Conservation (phyloP, 2,113 vertebrate genomes). For the Elephantulus edwardii region DNA sequence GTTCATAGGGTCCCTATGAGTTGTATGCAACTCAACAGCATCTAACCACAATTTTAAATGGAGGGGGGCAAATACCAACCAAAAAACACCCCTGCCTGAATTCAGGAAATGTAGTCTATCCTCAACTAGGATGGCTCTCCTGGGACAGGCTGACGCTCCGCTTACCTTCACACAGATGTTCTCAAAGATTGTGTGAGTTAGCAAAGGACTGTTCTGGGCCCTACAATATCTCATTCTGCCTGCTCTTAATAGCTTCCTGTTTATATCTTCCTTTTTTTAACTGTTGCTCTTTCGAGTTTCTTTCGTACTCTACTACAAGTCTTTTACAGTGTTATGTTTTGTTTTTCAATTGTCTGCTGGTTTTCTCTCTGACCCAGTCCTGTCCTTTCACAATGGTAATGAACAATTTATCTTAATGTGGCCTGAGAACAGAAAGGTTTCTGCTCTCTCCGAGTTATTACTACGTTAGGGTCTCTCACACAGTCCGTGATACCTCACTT, state of each 20-base stretch:
- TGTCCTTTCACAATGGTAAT: not conserved
- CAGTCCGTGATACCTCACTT: not conserved
- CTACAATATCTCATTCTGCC: not conserved
- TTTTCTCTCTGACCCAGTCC: not conserved
- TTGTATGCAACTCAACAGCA: no score
- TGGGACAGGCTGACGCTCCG: not conserved
- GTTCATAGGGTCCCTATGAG: no score
- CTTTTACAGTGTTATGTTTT: not conserved
- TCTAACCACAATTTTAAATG: no score
- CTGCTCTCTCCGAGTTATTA: not conserved
- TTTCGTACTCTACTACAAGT: not conserved
- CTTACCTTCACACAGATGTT: not conserved
- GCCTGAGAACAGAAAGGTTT: no score
- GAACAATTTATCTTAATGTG: no score
- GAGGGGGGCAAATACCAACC: no score
- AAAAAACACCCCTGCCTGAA: not conserved
- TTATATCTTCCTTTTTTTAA: not conserved
- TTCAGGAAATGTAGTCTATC: not conserved
- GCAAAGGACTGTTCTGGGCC: not conserved
- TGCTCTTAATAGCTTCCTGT: not conserved
- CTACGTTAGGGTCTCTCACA: rapidly evolving
- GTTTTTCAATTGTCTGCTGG: not conserved
- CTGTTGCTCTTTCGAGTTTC: not conserved
- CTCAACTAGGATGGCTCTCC: not conserved
- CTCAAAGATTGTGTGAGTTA: not conserved